Conservation (phyloP, 2,888 invertebrate species). For the Scaptomyza tumidula region DNA sequence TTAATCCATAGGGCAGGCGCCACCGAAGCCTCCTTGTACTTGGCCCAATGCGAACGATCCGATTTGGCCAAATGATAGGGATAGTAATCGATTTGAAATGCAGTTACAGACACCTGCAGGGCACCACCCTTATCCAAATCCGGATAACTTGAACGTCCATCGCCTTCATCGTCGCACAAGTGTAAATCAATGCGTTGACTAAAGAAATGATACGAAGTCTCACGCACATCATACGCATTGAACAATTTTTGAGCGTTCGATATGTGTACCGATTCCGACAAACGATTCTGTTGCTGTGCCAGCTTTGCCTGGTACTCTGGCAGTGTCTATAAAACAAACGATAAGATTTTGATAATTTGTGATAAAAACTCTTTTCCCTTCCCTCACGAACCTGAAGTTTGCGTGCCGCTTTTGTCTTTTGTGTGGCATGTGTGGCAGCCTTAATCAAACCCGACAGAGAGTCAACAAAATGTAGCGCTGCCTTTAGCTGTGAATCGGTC, state of each 20-base stretch:
- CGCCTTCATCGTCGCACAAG: slow-evolving; percentile 96
- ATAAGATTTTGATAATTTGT: not conserved
- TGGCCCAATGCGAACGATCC: slow-evolving; percentile 95
- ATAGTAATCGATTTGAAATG: slow-evolving; percentile 96
- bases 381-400: slow-evolving; percentile 90
- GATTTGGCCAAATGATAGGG: slow-evolving; percentile 97
- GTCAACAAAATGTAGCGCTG: slow-evolving; percentile 95
- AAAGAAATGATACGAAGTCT: slow-evolving; percentile 98
- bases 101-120: slow-evolving; percentile 94
- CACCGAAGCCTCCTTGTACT: slow-evolving; percentile 91
- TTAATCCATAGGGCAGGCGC: slow-evolving; percentile 95
- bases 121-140: slow-evolving; percentile 95
- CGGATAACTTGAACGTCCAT: slow-evolving; percentile 93
- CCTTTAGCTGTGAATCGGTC: slow-evolving; percentile 97
- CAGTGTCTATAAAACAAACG: slow-evolving; percentile 84
- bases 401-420: slow-evolving; percentile 92
- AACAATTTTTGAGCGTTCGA: slow-evolving; percentile 88
- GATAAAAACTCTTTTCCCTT: not conserved
- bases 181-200: slow-evolving; percentile 97
- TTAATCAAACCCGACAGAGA: slow-evolving; percentile 93
- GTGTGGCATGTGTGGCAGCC: slow-evolving; percentile 91
- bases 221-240: slow-evolving; percentile 95
- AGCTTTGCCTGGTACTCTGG: slow-evolving; percentile 91
- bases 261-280: slow-evolving; percentile 81
- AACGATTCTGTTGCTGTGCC: slow-evolving; percentile 85